Base-by-base conservation (phyloP, 2,113 vertebrate species). In the Hippocampus zosterae region DNA sequence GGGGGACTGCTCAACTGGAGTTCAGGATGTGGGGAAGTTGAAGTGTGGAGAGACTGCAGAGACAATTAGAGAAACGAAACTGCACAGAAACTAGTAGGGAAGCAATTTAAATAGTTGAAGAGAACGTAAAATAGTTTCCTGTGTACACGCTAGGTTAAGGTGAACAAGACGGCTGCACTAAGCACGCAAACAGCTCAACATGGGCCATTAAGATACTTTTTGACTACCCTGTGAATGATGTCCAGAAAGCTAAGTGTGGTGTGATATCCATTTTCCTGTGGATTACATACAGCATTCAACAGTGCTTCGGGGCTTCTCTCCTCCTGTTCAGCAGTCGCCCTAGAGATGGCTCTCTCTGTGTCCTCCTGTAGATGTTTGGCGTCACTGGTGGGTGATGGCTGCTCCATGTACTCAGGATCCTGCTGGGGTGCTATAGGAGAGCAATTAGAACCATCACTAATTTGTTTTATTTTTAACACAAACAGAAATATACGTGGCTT, bases 331-430 rank as follows among this genome's bases (percentile, higher is more conserved):
- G 93, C 89, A 52, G 92, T 92, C 15, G 94, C 95, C 86, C 94
- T 95, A 82, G 92, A 92, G 88, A 99, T 96, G 76, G 94, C 92
- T 85, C 90, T 92, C 78, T 96, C 92, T 1, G 95, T 96, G 88
- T 98, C 95, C 90, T 97, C 95, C 88, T 95, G 95, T 84, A 95
- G 91, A 83, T 95, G 94, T 78, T 95, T 95, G 85, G 94, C 93
- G 87, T 95, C 90, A 57, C 94, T 94, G 1, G 89, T 93, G 86
- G 94, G 94, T n/a, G 94, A 96, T 15, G 95, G 95, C 80, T 97
- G 97, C 76, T 99, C 97, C 94, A 99, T 94, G 91, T 99, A 98
- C 79, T 96, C 96, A n/a, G 93, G 92, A 77, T 97, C 96, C 86
- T 93, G 94, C 79, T 93, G 89, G 86, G 91, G 88, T 67, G 83